Evolutionary conservation across 23 tunicate genomes (phyloP), one percentile per base, ranked within the genome.

Genomic region (Styela clava): DNA sequence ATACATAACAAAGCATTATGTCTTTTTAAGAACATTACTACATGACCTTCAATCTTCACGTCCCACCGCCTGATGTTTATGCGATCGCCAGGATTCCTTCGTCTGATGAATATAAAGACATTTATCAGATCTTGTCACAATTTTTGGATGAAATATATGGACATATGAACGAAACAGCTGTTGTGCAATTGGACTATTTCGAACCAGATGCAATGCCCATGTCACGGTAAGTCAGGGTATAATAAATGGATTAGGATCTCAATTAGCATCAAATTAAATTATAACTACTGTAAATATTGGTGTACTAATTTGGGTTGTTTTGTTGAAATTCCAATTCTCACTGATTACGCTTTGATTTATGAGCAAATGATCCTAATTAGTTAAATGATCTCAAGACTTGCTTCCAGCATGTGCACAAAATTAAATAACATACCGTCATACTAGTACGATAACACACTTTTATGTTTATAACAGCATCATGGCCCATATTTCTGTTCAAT

Each of bases 31-130:
- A 16, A 16, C 29, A 26, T 34, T 71, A 71, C 16, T 71, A 26
- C 35, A 30, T 71, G 77, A 71, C 35, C 3, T 71, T 71, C 77
- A 32, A 26, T 23, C 81, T 89, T 18, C n/a, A 34, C 36, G 73
- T 91, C 44, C 69, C 78, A 3, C 97, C 97, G 5, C 87, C 86
- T 1, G 78, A 82, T 64, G 85, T 91, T 24, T 91, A 82, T 84
- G 71, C 82, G 78, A 37, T 78, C 30, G 78, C 83, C 0, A 68
- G 88, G 32, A 68, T 82, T 3, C 84, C 87, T 0, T 35, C 69
- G 12, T 69, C 87, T 21, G 51, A 62, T 2, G 84, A 86, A 23
- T 56, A 52, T 33, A 27, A 26, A 16, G 61, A 73, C 27, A n/a
- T 67, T 24, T 44, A 70, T 33, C 68, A 69, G 31, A 30, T 23